phyloP scores from a whole-genome alignment of 2,113 vertebrate genomes.

The Arothron firmamentum region DNA sequence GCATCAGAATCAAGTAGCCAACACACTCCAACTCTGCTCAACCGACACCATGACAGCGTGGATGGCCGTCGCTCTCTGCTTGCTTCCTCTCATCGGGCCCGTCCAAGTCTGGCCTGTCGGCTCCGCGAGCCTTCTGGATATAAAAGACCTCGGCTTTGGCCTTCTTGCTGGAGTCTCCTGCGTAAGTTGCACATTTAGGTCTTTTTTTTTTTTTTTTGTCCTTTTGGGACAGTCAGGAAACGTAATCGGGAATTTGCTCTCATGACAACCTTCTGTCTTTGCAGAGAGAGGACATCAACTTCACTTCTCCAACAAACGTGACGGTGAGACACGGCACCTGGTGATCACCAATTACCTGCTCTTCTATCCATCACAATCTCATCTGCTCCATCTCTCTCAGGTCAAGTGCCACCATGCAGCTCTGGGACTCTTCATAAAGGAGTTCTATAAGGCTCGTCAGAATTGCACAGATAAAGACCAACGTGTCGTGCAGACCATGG shows the following conservation, averaged over 20 bases:
- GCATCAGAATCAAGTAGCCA: constrained; percentile 6
- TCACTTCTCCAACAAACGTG: background rate
- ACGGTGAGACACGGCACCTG: constrained; percentile 11
- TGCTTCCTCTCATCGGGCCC: background rate
- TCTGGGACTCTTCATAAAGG: fast-evolving
- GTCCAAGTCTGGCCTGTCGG: constrained; percentile 4
- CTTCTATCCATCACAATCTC: background rate
- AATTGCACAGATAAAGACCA: fast-evolving
- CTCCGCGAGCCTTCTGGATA: fast-evolving
- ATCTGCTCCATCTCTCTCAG: constrained; percentile 6
- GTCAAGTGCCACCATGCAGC: fast-evolving
- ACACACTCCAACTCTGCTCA: background rate
- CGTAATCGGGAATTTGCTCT: background rate
- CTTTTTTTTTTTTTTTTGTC: background rate
- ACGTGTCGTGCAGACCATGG: fast-evolving
- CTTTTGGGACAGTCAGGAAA: background rate
- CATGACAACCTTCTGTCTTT: background rate
- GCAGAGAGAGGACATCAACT: background rate
- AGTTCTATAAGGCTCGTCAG: fast-evolving
- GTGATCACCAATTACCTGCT: background rate
- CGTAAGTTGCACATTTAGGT: constrained; percentile 33
- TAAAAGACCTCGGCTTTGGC: fast-evolving
- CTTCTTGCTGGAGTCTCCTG: fast-evolving
- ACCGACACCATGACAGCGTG: constrained; percentile 17
- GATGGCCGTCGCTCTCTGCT: constrained; percentile 21